phyloP scores from a whole-genome alignment of 2,888 invertebrate species.

The Chesias legatella region DNA sequence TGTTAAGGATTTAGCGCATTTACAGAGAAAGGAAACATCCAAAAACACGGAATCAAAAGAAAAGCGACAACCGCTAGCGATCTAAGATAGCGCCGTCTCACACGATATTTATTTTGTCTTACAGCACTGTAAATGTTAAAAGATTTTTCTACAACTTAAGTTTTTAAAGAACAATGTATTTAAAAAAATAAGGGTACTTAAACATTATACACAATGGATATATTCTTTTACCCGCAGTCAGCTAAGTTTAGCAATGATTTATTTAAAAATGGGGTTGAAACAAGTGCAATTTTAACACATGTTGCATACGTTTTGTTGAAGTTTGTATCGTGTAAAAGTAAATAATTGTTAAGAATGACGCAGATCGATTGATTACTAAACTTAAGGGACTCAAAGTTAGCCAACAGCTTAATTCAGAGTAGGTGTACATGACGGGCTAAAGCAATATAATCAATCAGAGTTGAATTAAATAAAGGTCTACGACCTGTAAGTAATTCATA shows the following conservation, averaged over 20 bases:
- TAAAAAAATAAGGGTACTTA: too few species aligned
- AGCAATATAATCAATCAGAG: conserved; percentile 38
- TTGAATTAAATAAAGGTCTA: conserved; percentile 72
- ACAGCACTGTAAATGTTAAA: conserved; percentile 27
- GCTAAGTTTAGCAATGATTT: too few species aligned
- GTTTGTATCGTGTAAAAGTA: too few species aligned
- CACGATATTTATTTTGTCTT: conserved; percentile 50
- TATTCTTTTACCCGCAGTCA: too few species aligned
- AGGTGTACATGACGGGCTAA: background rate
- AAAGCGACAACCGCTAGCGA: conserved; percentile 43
- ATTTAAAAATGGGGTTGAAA: too few species aligned
- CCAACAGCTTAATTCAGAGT: background rate
- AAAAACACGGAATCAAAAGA: conserved; percentile 39
- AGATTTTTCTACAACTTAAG: conserved; percentile 26
- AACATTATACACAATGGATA: too few species aligned
- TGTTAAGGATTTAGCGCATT: conserved; percentile 59
- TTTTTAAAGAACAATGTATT: conserved; percentile 13
- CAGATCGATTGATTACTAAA: too few species aligned
- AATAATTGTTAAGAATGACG: too few species aligned
- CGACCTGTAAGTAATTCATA: conserved; percentile 78
- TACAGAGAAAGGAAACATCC: conserved; percentile 50
- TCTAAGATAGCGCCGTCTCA: conserved; percentile 40
- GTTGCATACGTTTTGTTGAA: too few species aligned
- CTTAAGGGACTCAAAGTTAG: too few species aligned
- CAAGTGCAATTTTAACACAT: too few species aligned